Evolutionary conservation across 2,113 vertebrate genomes (phyloP), one percentile per base, ranked within the genome.

Genomic region (Aythya baeri): DNA sequence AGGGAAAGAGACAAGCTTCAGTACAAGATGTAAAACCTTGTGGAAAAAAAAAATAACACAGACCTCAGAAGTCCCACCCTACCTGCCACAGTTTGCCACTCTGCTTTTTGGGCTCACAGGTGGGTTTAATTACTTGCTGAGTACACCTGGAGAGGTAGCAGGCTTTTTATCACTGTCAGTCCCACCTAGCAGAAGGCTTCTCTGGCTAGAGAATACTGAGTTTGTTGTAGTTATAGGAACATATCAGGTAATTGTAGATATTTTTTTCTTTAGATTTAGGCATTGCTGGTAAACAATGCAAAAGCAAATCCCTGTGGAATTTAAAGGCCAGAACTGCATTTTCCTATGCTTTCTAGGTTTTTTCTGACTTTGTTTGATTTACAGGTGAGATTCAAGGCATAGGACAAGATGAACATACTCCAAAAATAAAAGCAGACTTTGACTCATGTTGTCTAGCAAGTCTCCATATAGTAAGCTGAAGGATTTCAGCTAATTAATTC

Each of bases 271-370:
- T 21, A 34, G 23, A 20, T 55, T 71, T 11, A 31, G 8, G 14
- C 15, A 31, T 26, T 61, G 5, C 11, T 79, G 23, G 21, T 4
- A 65, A 32, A 5, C 12, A 77, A 0, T 41, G 31, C 7, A 73
- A 77, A 73, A 44, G 32, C 36, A 18, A 4, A 27, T 23, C 57
- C 67, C 8, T 22, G 17, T 11, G 32, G 36, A 41, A 57, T 68
- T 77, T 86, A 67, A 78, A 68, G 27, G 17, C 17, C 20, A 22
- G 17, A 67, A 57, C 20, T 1, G 8, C 8, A 25, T 44, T 12
- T 0, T 67, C 1, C 0, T 1, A 1, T 26, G 2, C 1, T 0
- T 67, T 52, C 6, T 59, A 6, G 3, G 8, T 13, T 83, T 83
- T 88, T 71, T 41, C 15, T 88, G 13, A 9, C 9, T 77, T 55